Base-by-base conservation (phyloP, 2,113 vertebrate species). In the Calyptomena viridis region DNA sequence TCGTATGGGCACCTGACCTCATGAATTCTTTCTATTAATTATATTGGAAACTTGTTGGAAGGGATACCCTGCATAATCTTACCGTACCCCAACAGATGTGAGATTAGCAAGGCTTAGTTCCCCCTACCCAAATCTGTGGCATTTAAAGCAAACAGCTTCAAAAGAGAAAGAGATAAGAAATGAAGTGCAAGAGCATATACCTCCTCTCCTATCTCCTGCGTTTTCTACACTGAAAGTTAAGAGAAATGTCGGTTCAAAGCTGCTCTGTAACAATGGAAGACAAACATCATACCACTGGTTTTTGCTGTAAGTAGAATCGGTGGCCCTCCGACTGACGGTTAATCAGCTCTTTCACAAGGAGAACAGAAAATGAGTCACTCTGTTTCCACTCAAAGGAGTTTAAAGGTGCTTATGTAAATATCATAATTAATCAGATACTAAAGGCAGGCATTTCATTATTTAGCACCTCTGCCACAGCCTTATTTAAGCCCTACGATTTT, bases 1-100 rank as follows among this genome's bases (percentile, higher is more conserved):
- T 98, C 94, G 39, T 96, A 96, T 12, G 7, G 97, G 96, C 97
- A 98, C 97, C 98, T 98, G 97, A 98, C 98, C 98, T 97, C 95
- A 96, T 90, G 95, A 98, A 97, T 98, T 97, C 97, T 97, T 97
- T 96, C 94, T 94, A 97, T 98, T 98, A 98, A 98, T 97, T 98
- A 98, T 96, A 97, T 90, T 88, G 95, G 96, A 84, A 97, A 97
- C 92, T 95, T 94, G 55, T 96, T 97, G 95, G 94, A 95, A 97
- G 94, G 93, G 94, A 90, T 87, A 84, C 97, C 92, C 92, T 90
- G 91, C 49, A 30, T 87, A 93, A 96, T 96, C 83, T 95, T 95
- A 91, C 95, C 89, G 97, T 79, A 97, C 98, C 96, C 89, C 90
- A 95, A 91, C 97, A 96, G 95, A 96, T 93, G 95, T 2, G 33